These are phyloP conservation scores for Cheirogaleus medius DNA, from an alignment of 2,113 vertebrate species.

Conservation along the genomic window DNA sequence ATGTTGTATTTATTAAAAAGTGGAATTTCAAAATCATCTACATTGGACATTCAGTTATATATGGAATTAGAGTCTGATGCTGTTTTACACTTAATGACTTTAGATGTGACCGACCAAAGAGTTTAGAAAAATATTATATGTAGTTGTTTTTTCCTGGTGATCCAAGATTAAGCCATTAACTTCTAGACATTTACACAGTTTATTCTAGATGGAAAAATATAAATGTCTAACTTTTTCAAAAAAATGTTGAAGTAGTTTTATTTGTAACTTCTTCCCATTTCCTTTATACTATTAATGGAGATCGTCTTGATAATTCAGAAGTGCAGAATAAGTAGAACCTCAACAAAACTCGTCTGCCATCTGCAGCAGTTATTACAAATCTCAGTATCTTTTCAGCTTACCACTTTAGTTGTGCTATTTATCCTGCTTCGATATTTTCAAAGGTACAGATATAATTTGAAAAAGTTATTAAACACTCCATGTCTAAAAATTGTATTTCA, in stretches of 20 bases:
- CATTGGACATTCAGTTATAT: not conserved
- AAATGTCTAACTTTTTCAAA: not conserved
- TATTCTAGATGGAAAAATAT: slow-evolving; percentile 3
- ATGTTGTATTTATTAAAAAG: not conserved
- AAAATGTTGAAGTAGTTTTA: not conserved
- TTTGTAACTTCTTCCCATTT: not conserved
- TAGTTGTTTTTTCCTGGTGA: not conserved
- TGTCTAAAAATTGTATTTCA: not conserved
- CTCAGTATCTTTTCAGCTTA: not conserved
- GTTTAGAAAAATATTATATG: not conserved
- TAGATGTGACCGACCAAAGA: not conserved
- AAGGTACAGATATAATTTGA: not conserved
- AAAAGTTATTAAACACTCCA: not conserved
- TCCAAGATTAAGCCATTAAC: not conserved
- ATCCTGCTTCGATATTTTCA: not conserved
- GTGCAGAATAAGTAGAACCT: not conserved
- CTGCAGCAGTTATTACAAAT: not conserved
- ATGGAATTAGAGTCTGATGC: not conserved
- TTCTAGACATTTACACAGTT: not conserved
- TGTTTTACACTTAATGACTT: not conserved
- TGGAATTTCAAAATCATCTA: not conserved
- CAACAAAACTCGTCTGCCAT: not conserved
- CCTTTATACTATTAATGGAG: not conserved
- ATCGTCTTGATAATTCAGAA: not conserved
- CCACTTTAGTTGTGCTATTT: not conserved